phyloP scores from a whole-genome alignment of 2,113 vertebrate genomes.

The Apeltes quadracus region DNA sequence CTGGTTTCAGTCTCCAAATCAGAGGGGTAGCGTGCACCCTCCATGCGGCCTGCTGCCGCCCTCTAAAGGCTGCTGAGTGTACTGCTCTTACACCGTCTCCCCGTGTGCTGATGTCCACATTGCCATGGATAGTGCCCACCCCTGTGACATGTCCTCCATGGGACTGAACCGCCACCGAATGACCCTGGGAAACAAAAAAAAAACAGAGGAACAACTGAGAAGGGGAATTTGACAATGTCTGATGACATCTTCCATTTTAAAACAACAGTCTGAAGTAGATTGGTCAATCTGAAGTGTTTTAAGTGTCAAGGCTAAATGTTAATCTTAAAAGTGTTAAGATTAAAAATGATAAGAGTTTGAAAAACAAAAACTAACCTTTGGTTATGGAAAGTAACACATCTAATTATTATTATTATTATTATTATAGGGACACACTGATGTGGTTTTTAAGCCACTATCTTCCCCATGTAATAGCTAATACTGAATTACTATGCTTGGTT shows the following conservation, averaged over 20 bases:
- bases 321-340: background rate
- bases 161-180: slow-evolving; percentile 85
- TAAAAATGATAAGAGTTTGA: background rate
- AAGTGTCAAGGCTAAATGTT: no score
- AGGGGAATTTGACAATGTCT: background rate
- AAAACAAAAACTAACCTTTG: background rate
- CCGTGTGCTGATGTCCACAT: slow-evolving; percentile 85
- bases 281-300: background rate
- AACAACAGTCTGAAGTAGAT: background rate
- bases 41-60: slow-evolving; percentile 46
- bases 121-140: slow-evolving; percentile 88
- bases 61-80: slow-evolving; percentile 42
- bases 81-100: slow-evolving; percentile 84
- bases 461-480: background rate
- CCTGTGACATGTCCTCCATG: slow-evolving; percentile 87
- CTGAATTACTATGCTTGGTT: background rate
- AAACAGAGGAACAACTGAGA: background rate
- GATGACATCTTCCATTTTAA: background rate
- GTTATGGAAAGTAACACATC: background rate
- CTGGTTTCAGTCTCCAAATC: background rate
- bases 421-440: background rate
- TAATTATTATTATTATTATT: no score
- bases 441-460: background rate
- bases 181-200: slow-evolving; percentile 79
- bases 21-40: background rate